A percentile compares a stretch with the other conserved stretches of the same genome.
Evolutionary conservation across 1,140 invertebrate genomes (phyloP).

Genomic region (Berghia stephanieae): DNA sequence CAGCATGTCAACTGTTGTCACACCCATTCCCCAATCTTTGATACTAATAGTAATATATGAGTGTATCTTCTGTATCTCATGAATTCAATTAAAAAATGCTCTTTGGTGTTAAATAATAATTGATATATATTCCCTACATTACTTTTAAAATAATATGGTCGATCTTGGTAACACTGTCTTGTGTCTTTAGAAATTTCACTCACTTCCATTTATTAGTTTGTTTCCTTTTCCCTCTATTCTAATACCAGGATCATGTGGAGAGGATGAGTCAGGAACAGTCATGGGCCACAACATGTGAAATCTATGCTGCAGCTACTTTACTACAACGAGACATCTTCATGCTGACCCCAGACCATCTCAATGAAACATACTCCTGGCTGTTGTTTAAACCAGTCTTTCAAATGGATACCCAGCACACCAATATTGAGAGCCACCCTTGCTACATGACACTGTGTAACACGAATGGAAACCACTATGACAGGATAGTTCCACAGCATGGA

Average conservation of each 20-base stretch:
- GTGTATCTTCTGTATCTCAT: too few species aligned
- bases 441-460: slow-evolving; percentile 57
- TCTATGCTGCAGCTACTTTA: slow-evolving; percentile 57
- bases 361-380: slow-evolving; percentile 51
- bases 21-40: too few species aligned
- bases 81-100: too few species aligned
- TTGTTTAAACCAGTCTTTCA: slow-evolving; percentile 39
- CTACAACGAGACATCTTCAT: slow-evolving; percentile 55
- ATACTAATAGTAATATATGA: too few species aligned
- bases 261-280: slow-evolving; percentile 46
- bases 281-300: slow-evolving; percentile 60
- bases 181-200: too few species aligned
- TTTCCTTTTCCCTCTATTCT: too few species aligned
- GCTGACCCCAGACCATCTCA: slow-evolving; percentile 50
- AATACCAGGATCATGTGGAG: slow-evolving; percentile 45
- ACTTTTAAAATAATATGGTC: too few species aligned
- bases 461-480: slow-evolving; percentile 57
- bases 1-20: too few species aligned
- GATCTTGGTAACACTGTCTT: too few species aligned
- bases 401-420: not conserved
- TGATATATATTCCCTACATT: too few species aligned
- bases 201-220: too few species aligned
- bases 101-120: too few species aligned
- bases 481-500: slow-evolving; percentile 39
- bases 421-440: slow-evolving; percentile 34